Evolutionary conservation across 2,797 vertebrate genomes (phyloP).

Genomic region (Hydrophis major): DNA sequence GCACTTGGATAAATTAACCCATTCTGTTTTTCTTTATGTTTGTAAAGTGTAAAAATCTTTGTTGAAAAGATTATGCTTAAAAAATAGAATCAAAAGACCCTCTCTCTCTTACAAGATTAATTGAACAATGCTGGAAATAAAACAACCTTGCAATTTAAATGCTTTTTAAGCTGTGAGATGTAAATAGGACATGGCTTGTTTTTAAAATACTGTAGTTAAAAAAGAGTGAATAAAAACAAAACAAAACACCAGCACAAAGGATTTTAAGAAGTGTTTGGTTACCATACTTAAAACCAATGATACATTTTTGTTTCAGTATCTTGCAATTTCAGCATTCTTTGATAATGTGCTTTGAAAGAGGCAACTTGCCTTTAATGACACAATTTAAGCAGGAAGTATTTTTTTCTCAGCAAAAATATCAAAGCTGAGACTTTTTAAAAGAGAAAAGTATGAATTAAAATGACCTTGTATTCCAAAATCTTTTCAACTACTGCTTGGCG

Average conservation of each 20-base stretch:
- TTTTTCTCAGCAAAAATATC: conserved; percentile 73
- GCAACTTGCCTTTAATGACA: conserved; percentile 73
- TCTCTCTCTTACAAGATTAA: not conserved
- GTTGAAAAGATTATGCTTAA: not conserved
- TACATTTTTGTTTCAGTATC: conserved; percentile 74
- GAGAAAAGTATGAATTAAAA: conserved; percentile 67
- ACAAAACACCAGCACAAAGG: conserved; percentile 64
- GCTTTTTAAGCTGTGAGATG: not conserved
- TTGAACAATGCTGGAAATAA: not conserved
- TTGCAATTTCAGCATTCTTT: conserved; percentile 76
- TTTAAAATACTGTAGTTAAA: not conserved
- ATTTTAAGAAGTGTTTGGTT: conserved; percentile 70
- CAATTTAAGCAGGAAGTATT: conserved; percentile 75
- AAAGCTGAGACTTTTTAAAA: conserved; percentile 64
- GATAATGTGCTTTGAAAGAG: conserved; percentile 75
- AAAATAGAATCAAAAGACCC: not conserved
- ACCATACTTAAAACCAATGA: conserved; percentile 72
- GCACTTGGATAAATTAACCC: not conserved
- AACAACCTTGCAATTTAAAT: not conserved
- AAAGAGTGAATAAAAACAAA: conserved; percentile 40
- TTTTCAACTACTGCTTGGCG: conserved; percentile 64
- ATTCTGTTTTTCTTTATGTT: not conserved
- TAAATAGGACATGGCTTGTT: not conserved
- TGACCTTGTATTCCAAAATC: conserved; percentile 75
- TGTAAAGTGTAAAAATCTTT: not conserved